These are phyloP conservation scores for Oryzias sinensis DNA, from an alignment of 2,797 vertebrate species.

Conservation along the genomic window DNA sequence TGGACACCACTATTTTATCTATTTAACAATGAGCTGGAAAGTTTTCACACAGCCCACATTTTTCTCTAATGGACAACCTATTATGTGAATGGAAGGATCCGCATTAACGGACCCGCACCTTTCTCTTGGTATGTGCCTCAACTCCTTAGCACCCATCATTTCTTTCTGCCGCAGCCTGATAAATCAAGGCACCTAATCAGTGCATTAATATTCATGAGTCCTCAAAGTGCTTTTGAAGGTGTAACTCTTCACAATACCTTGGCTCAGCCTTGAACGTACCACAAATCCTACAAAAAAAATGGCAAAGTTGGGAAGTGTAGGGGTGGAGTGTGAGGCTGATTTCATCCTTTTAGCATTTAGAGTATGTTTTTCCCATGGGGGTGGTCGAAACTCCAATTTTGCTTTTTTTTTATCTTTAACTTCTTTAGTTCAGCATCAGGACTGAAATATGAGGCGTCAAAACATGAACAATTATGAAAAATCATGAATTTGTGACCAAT, in stretches of 20 bases:
- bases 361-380: constrained; percentile 43
- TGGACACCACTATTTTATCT: too few species aligned
- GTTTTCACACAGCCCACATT: constrained; percentile 1
- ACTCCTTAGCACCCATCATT: constrained; percentile 65
- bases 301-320: constrained; percentile 55
- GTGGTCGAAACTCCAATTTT: constrained; percentile 12
- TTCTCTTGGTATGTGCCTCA: constrained; percentile 51
- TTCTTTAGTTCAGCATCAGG: constrained; percentile 42
- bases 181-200: constrained; percentile 78
- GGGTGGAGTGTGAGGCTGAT: constrained; percentile 6
- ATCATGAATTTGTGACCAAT: constrained; percentile 76
- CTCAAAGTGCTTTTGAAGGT: constrained; percentile 63
- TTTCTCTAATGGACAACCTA: constrained; percentile 38
- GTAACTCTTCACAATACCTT: constrained; percentile 76
- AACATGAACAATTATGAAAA: constrained; percentile 75
- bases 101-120: constrained; percentile 47
- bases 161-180: constrained; percentile 65
- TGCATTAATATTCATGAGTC: constrained; percentile 80
- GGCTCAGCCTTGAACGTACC: constrained; percentile 44
- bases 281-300: constrained; percentile 54
- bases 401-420: constrained; percentile 10
- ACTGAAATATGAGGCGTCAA: constrained; percentile 77
- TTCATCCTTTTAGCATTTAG: constrained; percentile 57
- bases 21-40: too few species aligned
- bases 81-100: constrained; percentile 42